These are phyloP conservation scores for Epinephelus coioides DNA, from an alignment of 2,797 vertebrate genomes.

Conservation along the genomic window DNA sequence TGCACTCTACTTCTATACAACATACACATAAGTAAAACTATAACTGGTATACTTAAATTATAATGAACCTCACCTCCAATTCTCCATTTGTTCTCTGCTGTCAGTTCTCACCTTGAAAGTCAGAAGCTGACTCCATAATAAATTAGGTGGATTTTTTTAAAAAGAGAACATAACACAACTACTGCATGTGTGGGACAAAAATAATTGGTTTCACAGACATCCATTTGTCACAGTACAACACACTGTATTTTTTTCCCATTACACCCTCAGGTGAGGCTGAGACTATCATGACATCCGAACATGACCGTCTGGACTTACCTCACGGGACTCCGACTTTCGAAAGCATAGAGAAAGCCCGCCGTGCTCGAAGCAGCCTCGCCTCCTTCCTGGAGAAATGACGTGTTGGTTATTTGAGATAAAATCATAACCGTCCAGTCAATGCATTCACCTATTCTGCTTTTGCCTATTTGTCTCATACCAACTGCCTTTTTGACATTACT, in stretches of 20 bases:
- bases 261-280: slow-evolving; percentile 88
- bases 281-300: slow-evolving; percentile 86
- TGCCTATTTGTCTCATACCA: slow-evolving; percentile 1
- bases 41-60: neutral
- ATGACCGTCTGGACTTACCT: slow-evolving; percentile 84
- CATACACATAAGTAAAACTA: neutral
- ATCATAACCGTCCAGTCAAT: slow-evolving; percentile 16
- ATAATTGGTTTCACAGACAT: neutral
- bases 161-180: neutral
- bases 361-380: slow-evolving; percentile 82
- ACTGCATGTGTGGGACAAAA: neutral
- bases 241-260: slow-evolving; percentile 7
- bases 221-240: neutral
- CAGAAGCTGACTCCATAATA: neutral
- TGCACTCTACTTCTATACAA: neutral
- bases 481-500: neutral
- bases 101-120: neutral
- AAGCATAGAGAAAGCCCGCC: slow-evolving; percentile 90
- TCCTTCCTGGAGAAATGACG: slow-evolving; percentile 86
- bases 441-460: slow-evolving; percentile 41
- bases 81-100: neutral
- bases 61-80: neutral
- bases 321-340: slow-evolving; percentile 89
- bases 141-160: neutral
- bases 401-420: neutral